Percentiles rank a stretch among this genome's conserved stretches.
Evolutionary conservation across 2,888 invertebrate species (phyloP).

Genomic region (Lasioglossum figueresi): DNA sequence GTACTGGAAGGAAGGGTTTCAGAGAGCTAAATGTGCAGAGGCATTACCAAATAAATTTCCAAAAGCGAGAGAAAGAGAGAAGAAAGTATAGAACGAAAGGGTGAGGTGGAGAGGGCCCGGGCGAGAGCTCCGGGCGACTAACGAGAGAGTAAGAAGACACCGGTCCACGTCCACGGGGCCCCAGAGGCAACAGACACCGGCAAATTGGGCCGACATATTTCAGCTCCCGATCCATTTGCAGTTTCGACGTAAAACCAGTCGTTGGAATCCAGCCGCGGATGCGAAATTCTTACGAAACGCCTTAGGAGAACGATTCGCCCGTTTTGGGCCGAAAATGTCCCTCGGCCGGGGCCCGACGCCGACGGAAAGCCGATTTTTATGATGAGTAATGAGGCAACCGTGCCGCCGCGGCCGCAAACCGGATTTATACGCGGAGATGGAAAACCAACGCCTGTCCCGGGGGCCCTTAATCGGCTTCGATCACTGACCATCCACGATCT

Average conservation of each 20-base stretch:
- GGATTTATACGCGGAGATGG: slow-evolving; percentile 30
- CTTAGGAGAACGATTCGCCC: slow-evolving; percentile 68
- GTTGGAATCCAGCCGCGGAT: slow-evolving; percentile 74
- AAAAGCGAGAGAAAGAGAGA: slow-evolving; percentile 5
- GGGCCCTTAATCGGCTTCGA: slow-evolving; percentile 14
- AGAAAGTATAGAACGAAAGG: background rate
- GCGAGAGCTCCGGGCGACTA: slow-evolving; percentile 62
- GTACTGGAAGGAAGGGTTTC: background rate
- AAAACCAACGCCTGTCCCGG: slow-evolving; percentile 13
- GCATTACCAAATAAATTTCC: background rate
- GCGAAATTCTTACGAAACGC: slow-evolving; percentile 76
- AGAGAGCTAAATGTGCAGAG: background rate
- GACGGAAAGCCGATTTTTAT: slow-evolving; percentile 44
- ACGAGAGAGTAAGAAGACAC: slow-evolving; percentile 67
- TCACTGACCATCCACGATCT: slow-evolving; percentile 5
- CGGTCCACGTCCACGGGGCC: slow-evolving; percentile 57
- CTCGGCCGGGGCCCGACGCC: background rate
- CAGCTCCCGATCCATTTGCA: slow-evolving; percentile 72
- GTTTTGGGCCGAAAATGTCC: slow-evolving; percentile 53
- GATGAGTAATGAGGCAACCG: slow-evolving; percentile 26
- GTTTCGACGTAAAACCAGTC: slow-evolving; percentile 78
- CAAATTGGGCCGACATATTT: slow-evolving; percentile 80
- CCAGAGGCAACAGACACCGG: slow-evolving; percentile 79
- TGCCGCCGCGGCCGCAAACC: slow-evolving; percentile 29
- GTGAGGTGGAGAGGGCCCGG: slow-evolving; percentile 9